These are phyloP conservation scores for Caenorhabditis sp. DNA, from an alignment of 2,888 invertebrate genomes.

Conservation along the genomic window DNA sequence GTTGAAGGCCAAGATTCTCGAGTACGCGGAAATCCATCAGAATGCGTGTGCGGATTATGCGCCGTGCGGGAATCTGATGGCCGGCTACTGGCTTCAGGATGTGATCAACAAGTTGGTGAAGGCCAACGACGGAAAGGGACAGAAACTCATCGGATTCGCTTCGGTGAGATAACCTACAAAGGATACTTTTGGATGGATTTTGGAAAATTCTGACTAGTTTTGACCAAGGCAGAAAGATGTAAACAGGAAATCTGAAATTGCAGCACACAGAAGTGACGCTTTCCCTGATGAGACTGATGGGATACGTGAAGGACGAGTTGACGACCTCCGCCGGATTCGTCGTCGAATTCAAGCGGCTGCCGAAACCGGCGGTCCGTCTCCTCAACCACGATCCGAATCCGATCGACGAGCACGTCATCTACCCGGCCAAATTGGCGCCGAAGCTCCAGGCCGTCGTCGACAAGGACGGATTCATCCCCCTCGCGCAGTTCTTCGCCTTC, in stretches of 20 bases:
- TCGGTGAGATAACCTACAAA: too few species aligned
- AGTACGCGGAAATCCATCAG: slow-evolving; percentile 69
- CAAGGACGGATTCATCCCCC: slow-evolving; percentile 50
- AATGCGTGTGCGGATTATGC: slow-evolving; percentile 66
- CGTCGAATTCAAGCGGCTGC: slow-evolving; percentile 58
- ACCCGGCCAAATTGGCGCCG: slow-evolving; percentile 45
- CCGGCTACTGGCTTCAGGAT: slow-evolving; percentile 66
- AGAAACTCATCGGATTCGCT: slow-evolving; percentile 64
- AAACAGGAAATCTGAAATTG: too few species aligned
- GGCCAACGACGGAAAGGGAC: slow-evolving; percentile 47
- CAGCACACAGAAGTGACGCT: slow-evolving; percentile 72
- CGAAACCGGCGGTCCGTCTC: slow-evolving; percentile 58
- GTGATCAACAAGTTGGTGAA: slow-evolving; percentile 50
- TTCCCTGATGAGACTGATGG: slow-evolving; percentile 65
- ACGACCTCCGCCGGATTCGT: slow-evolving; percentile 71
- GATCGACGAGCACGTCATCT: slow-evolving; percentile 69
- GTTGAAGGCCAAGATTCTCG: slow-evolving; percentile 48
- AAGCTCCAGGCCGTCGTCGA: slow-evolving; percentile 42
- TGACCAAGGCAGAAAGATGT: too few species aligned
- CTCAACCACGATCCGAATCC: slow-evolving; percentile 71
- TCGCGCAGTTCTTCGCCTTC: slow-evolving; percentile 30
- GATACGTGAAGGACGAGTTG: slow-evolving; percentile 61
- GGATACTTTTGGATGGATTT: too few species aligned
- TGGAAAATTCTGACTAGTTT: too few species aligned
- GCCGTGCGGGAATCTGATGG: slow-evolving; percentile 70